Evolutionary conservation across 2,888 invertebrate species (phyloP).

Genomic region (Micropterix aruncella): DNA sequence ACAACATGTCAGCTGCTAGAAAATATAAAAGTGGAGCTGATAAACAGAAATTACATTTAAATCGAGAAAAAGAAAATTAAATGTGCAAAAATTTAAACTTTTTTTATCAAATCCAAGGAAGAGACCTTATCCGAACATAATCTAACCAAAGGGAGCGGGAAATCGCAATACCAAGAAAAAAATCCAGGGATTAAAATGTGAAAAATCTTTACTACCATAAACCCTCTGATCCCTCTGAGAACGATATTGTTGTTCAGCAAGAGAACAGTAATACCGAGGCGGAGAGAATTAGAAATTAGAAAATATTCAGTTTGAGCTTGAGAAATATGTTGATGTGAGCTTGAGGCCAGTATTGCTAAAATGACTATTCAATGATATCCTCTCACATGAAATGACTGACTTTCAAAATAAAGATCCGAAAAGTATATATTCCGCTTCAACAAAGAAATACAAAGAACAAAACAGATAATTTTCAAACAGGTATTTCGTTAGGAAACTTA

Average conservation of each 20-base stretch:
- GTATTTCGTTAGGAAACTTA: too few relatives aligned
- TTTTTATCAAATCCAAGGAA: neutral
- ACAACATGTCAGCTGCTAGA: neutral
- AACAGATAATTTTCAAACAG: too few relatives aligned
- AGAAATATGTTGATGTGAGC: too few relatives aligned
- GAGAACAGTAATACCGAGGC: neutral
- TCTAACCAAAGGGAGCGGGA: neutral
- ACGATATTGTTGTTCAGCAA: neutral
- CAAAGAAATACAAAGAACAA: too few relatives aligned
- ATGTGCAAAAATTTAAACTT: neutral
- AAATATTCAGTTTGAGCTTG: too few relatives aligned
- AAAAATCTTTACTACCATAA: neutral
- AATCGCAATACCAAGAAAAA: neutral
- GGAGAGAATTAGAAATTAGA: neutral
- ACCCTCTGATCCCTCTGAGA: slow-evolving; percentile 1
- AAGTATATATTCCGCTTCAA: too few relatives aligned
- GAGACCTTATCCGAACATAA: neutral
- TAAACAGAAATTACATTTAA: too few relatives aligned
- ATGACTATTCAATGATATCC: neutral
- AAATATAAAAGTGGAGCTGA: too few relatives aligned
- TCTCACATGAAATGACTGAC: too few relatives aligned
- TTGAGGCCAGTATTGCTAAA: neutral
- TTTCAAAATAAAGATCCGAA: too few relatives aligned
- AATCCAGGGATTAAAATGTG: neutral
- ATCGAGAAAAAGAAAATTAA: neutral